A percentile compares a stretch with the other conserved stretches of the same genome.
Conservation (phyloP, 2,888 invertebrate genomes). For the Pseudoips prasinana region DNA sequence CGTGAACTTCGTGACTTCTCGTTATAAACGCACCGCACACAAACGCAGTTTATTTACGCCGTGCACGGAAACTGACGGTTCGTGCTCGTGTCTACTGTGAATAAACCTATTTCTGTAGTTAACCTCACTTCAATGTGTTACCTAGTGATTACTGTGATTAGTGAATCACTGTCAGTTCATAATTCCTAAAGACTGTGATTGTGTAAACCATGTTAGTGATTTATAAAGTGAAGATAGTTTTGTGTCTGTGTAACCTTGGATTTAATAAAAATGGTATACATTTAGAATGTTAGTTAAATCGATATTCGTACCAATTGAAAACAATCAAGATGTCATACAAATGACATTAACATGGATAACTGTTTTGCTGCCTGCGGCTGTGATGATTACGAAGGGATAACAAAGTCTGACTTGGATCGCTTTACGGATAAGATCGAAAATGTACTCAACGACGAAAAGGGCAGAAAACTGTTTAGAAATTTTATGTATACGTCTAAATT, state of each 20-base stretch:
- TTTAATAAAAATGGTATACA: constrained; percentile 12
- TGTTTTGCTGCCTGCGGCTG: constrained; percentile 75
- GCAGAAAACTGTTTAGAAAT: constrained; percentile 67
- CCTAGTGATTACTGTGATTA: constrained; percentile 47
- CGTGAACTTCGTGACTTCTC: constrained; percentile 40
- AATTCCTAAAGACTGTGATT: too few species aligned
- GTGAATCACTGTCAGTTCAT: constrained; percentile 24
- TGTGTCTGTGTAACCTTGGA: background rate
- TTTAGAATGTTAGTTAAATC: constrained; percentile 40
- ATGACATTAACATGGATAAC: constrained; percentile 68
- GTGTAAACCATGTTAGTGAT: too few species aligned
- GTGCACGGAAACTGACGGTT: constrained; percentile 44
- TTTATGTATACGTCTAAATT: constrained; percentile 71
- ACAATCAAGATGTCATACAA: constrained; percentile 39
- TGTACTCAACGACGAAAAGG: constrained; percentile 71
- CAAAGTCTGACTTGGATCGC: constrained; percentile 73
- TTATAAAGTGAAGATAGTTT: background rate
- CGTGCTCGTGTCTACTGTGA: constrained; percentile 24
- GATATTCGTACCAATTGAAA: constrained; percentile 51
- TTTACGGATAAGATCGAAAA: constrained; percentile 78
- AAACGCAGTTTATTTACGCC: constrained; percentile 62
- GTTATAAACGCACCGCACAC: constrained; percentile 31
- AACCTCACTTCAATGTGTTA: constrained; percentile 62
- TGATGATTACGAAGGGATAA: constrained; percentile 65
- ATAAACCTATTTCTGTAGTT: constrained; percentile 66